Evolutionary conservation across 2,888 invertebrate species (phyloP).

Genomic region (Megamerina dolium): DNA sequence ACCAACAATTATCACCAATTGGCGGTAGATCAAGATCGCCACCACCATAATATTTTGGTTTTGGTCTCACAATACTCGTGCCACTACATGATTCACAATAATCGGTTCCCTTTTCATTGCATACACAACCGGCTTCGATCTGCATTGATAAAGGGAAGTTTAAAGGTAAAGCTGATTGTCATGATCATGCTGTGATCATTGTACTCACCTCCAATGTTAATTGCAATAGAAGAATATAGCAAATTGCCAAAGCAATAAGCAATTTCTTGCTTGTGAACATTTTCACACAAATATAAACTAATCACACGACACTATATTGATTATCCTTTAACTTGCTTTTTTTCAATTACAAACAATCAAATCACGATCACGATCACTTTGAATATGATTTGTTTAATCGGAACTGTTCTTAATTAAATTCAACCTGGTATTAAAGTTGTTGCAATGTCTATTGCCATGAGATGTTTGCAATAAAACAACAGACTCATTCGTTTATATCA

Average conservation of each 20-base stretch:
- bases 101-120: constrained; percentile 37
- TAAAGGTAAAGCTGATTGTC: neutral
- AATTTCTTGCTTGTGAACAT: constrained; percentile 4
- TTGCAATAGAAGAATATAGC: constrained; percentile 3
- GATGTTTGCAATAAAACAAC: neutral
- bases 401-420: too few species aligned
- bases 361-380: too few species aligned
- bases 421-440: too few species aligned
- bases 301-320: too few species aligned
- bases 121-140: constrained; percentile 38
- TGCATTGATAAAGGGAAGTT: constrained; percentile 14
- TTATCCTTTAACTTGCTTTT: too few species aligned
- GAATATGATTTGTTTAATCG: too few species aligned
- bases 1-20: constrained; percentile 45
- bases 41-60: constrained; percentile 24
- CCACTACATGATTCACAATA: constrained; percentile 33
- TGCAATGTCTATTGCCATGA: neutral
- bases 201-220: constrained; percentile 4
- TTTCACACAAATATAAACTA: neutral
- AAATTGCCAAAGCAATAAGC: neutral
- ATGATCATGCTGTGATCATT: neutral
- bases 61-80: constrained; percentile 27
- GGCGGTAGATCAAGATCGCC: constrained; percentile 31
- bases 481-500: constrained; percentile 6
- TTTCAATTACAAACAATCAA: too few species aligned